phyloP scores from a whole-genome alignment of 2,113 vertebrate genomes.

The Phylloscopus whistleri region DNA sequence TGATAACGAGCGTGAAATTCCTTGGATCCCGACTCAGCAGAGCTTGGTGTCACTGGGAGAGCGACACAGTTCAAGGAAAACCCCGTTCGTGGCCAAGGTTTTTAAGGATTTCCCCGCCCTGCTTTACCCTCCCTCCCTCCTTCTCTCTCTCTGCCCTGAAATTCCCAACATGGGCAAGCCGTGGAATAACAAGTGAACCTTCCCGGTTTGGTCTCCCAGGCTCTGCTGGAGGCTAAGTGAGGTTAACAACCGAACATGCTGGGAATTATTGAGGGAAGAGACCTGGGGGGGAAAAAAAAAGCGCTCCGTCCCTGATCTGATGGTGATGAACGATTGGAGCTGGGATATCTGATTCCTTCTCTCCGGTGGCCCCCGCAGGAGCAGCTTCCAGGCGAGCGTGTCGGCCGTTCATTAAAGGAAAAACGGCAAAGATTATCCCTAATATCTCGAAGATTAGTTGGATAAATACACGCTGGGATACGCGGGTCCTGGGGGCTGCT shows the following conservation, averaged over 20 bases:
- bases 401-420: neutral
- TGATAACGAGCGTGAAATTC: neutral
- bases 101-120: neutral
- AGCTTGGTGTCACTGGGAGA: neutral
- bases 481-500: neutral
- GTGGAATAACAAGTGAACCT: slow-evolving; percentile 7
- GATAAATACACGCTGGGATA: neutral
- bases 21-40: neutral
- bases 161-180: neutral
- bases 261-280: slow-evolving; percentile 19
- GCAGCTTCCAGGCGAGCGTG: neutral
- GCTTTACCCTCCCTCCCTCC: neutral
- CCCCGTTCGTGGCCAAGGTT: neutral
- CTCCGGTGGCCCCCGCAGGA: slow-evolving; percentile 23
- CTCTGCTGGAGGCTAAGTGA: slow-evolving; percentile 66
- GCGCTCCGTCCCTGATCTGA: slow-evolving; percentile 36
- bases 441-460: slow-evolving; percentile 19
- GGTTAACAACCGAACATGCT: slow-evolving; percentile 67
- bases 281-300: neutral
- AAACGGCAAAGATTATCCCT: neutral
- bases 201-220: slow-evolving; percentile 14
- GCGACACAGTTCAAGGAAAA: neutral
- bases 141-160: neutral
- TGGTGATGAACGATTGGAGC: slow-evolving; percentile 62
- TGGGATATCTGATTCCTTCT: slow-evolving; percentile 45